Base-by-base conservation (phyloP, 2,113 vertebrate species). In the Emydocephalus ijimae region DNA sequence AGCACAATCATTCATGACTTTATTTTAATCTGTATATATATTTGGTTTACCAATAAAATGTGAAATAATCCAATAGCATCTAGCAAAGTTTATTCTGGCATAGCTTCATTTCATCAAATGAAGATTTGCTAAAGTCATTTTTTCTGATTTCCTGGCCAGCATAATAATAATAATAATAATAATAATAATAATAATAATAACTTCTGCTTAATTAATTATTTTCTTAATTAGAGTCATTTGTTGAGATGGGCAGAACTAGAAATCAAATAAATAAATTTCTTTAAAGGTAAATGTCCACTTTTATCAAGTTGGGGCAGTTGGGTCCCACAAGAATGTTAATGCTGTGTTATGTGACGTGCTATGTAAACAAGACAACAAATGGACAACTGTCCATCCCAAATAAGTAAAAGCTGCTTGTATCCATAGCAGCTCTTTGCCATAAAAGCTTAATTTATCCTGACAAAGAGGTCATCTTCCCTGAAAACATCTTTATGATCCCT, bases 401-500 rank as follows among this genome's bases (percentile, higher is more conserved):
- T 86, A 90, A 88, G 52, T 2, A 56, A 57, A 61, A 89, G 92
- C 88, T 88, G 90, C 74, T 93, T 93, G 97, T 97, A 96, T 97
- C 97, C 96, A 97, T 95, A 96, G 96, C 95, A 97, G 96, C 97
- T 89, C 94, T 94, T 96, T 81, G 95, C 95, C 92, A 93, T 96
- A 96, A 95, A 95, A 97, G 96, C 93, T 94, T 95, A 96, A 96
- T 95, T 95, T 95, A 93, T 95, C 88, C 87, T 90, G 94, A 96
- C 96, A 96, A 95, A 97, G 95, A 94, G 95, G 96, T 96, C 95
- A 94, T 97, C 97, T 96, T 97, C 96, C 96, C 96, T 97, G 95
- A 96, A 96, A 93, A 91, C 0, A 91, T 95, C 95, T 97, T 97
- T 97, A 97, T 97, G 96, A 96, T 96, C 97, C 95, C 95, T 97